These are phyloP conservation scores for Stichopus horrens DNA, from an alignment of 53 echinoderm and acorn worm species.

Conservation along the genomic window DNA sequence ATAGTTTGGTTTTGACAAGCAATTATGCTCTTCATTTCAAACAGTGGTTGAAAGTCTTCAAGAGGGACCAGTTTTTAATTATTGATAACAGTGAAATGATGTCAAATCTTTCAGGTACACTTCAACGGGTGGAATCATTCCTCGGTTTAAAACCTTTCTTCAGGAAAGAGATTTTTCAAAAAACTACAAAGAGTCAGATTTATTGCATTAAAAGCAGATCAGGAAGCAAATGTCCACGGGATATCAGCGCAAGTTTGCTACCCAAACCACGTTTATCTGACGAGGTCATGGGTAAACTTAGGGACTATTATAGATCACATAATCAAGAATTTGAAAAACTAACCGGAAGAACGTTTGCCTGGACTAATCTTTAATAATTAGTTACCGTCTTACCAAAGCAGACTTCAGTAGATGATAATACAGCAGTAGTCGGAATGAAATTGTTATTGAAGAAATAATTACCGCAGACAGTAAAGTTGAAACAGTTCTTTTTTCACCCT, in stretches of 20 bases:
- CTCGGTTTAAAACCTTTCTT: constrained; percentile 68
- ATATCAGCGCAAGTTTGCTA: constrained; percentile 67
- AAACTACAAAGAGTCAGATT: neutral
- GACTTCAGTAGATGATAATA: no score
- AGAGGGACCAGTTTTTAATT: constrained; percentile 65
- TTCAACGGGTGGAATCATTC: constrained; percentile 72
- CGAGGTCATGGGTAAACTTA: constrained; percentile 56
- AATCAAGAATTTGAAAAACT: constrained; percentile 73
- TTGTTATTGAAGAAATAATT: no score
- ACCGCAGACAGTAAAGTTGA: no score
- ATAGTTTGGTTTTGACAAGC: constrained; percentile 68
- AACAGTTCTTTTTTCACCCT: no score
- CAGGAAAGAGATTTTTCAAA: constrained; percentile 59
- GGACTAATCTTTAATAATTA: constrained; percentile 50
- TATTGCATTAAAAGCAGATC: neutral
- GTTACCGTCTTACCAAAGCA: neutral
- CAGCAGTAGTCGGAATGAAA: no score
- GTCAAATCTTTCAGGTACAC: constrained; percentile 47
- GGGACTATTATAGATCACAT: constrained; percentile 82
- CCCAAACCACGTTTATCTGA: constrained; percentile 66
- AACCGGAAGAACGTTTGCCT: constrained; percentile 66
- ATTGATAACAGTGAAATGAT: constrained; percentile 64
- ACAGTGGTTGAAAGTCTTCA: constrained; percentile 68
- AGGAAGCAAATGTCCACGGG: constrained; percentile 47
- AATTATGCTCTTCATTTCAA: constrained; percentile 67